Conservation (phyloP, 2,888 invertebrate genomes). For the Pherbina coryleti region DNA sequence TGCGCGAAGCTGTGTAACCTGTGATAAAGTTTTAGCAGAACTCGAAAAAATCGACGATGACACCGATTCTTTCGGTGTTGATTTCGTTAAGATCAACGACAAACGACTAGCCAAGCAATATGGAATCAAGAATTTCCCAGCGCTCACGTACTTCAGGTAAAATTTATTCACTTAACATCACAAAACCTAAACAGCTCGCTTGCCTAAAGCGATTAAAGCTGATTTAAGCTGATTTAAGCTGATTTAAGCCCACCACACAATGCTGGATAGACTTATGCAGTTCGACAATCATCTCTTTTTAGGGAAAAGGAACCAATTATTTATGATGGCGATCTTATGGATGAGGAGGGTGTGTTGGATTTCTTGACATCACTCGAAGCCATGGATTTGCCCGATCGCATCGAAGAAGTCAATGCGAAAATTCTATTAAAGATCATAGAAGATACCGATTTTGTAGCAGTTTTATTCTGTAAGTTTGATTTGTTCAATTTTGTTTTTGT, state of each 20-base stretch:
- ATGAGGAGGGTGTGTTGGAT: conserved; percentile 92
- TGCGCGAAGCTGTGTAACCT: conserved; percentile 91
- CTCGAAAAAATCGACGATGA: conserved; percentile 96
- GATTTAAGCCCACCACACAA: neutral
- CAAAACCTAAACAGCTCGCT: neutral
- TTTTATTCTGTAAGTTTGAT: conserved; percentile 90
- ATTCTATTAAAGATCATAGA: conserved; percentile 91
- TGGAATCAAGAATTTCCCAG: conserved; percentile 95
- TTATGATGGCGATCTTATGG: conserved; percentile 96
- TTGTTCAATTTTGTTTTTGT: conserved; percentile 23
- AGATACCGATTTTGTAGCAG: conserved; percentile 92
- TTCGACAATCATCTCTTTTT: conserved; percentile 15
- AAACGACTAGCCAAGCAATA: conserved; percentile 96
- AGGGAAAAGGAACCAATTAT: conserved; percentile 96
- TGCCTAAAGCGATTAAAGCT: neutral
- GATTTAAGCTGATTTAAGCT: neutral
- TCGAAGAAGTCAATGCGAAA: conserved; percentile 94
- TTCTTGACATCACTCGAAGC: conserved; percentile 94
- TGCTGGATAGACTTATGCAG: neutral
- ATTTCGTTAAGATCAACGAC: conserved; percentile 96
- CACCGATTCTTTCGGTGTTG: conserved; percentile 93
- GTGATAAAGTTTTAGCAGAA: conserved; percentile 91
- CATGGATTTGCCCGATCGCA: conserved; percentile 94
- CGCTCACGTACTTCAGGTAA: conserved; percentile 89
- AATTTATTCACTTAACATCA: neutral